phyloP scores from a whole-genome alignment of 2,113 vertebrate genomes.

The Xiphias gladius region DNA sequence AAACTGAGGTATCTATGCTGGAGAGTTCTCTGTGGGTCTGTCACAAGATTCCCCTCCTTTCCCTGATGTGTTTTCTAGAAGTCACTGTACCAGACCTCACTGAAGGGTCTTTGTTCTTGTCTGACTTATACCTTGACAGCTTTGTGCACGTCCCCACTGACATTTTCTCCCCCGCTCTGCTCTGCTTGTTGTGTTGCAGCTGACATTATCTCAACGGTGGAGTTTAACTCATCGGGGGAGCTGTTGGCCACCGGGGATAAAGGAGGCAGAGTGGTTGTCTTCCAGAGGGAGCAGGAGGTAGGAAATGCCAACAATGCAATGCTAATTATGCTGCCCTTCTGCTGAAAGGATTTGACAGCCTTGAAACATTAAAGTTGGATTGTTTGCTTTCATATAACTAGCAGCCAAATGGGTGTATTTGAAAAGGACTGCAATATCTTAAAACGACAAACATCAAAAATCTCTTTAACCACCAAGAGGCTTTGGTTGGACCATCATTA shows the following conservation, averaged over 20 bases:
- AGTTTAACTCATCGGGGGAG: conserved; percentile 99
- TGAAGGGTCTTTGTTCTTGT: conserved; percentile 37
- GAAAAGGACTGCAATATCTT: conserved; percentile 1
- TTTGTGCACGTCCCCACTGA: conserved; percentile 61
- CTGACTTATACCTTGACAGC: conserved; percentile 52
- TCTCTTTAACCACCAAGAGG: background rate
- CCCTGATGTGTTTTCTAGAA: conserved; percentile 43
- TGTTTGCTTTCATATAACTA: conserved; percentile 41
- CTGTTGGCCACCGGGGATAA: conserved; percentile 99
- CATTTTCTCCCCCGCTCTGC: conserved; percentile 60
- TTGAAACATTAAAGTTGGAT: conserved; percentile 13
- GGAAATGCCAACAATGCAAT: conserved; percentile 64
- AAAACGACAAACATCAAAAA: background rate
- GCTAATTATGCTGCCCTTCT: conserved; percentile 53
- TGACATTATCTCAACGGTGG: conserved; percentile 99
- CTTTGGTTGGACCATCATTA: background rate
- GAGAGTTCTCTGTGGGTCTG: conserved; percentile 51
- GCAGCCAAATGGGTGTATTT: background rate
- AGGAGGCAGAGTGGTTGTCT: conserved; percentile 98
- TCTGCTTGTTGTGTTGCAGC: conserved; percentile 88
- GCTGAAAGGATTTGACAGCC: conserved; percentile 35
- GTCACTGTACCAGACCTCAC: conserved; percentile 19
- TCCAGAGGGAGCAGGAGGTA: conserved; percentile 99
- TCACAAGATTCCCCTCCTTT: conserved; percentile 15
- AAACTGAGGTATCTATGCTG: conserved; percentile 60